phyloP scores from a whole-genome alignment of 2,113 vertebrate genomes.

The Pionites leucogaster region DNA sequence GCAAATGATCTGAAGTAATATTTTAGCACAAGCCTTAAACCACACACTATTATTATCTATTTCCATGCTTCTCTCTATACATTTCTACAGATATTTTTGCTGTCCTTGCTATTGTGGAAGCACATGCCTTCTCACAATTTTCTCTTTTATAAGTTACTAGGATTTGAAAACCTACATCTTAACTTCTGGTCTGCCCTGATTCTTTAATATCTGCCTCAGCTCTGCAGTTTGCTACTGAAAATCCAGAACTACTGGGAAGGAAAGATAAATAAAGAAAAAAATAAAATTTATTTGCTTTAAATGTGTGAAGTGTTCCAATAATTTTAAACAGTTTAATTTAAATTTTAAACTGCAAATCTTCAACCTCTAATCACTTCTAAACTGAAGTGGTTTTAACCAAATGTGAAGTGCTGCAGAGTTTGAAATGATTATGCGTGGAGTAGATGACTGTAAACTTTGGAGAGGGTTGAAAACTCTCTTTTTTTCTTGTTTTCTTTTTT shows the following conservation, averaged over 20 bases:
- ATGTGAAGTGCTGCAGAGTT: conserved; percentile 73
- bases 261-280: conserved; percentile 48
- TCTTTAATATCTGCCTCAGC: not conserved
- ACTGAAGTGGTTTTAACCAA: conserved; percentile 79
- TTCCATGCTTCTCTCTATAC: not conserved
- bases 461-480: conserved; percentile 44
- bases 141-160: not conserved
- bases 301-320: conserved; percentile 69
- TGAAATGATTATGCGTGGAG: conserved; percentile 64
- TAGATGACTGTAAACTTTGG: conserved; percentile 46
- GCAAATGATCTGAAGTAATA: not conserved
- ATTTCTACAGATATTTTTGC: not conserved
- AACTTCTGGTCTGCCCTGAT: not conserved
- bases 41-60: not conserved
- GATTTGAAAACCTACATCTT: not conserved
- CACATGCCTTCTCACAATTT: not conserved
- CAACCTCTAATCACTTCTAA: conserved; percentile 79
- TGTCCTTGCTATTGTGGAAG: not conserved
- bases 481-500: not conserved
- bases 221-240: conserved; percentile 21
- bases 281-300: conserved; percentile 76
- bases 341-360: conserved; percentile 79
- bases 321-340: conserved; percentile 81
- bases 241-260: conserved; percentile 29
- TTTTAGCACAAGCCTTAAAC: conserved; percentile 27